Evolutionary conservation across 2,888 invertebrate species (phyloP), one percentile per base, ranked within the genome.

Genomic region (Cephalotes varians): DNA sequence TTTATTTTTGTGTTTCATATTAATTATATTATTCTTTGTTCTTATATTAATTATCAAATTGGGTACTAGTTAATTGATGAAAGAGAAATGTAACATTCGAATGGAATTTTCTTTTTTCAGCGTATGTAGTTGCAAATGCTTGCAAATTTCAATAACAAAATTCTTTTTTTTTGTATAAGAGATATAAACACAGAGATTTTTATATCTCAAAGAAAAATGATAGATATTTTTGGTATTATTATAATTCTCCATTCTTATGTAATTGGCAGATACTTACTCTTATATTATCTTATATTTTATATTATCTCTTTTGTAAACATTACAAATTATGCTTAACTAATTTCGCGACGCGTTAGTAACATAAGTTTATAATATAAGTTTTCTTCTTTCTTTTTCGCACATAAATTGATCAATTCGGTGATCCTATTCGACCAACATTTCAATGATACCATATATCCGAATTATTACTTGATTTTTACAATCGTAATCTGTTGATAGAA

Each of bases 401-500:
- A 56, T 21, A 25, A 71, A n/a, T n/a, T 28, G 44, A 54, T 47
- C 49, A 18, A 44, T 44, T 64, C 34, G n/a, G 60, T 81, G 86
- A 83, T 86, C 81, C 72, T 76, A 51, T 64, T 81, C 54, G 83
- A 72, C 44, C 69, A 18, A 51, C n/a, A 34, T 77, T 60, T 56
- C 51, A 65, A 54, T 67, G 40, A n/a, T 47, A 77, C 25, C 12
- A 10, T 71, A 58, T 82, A 82, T 47, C 34, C 40, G 31, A 65
- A 67, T 64, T 67, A 73, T 49, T 81, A 62, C 7, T 10, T 3
- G 21, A 62, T 64, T 25, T 82, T 65, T 81, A 47, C 21, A 71
- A 28, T 60, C 64, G 34, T 79, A 84, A 82, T 83, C 77, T 85
- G 77, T 54, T 62, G 71, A 49, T 88, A 86, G 84, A 62, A 47